Conservation (phyloP, 23 tunicate species). For the Halocynthia aurantium region DNA sequence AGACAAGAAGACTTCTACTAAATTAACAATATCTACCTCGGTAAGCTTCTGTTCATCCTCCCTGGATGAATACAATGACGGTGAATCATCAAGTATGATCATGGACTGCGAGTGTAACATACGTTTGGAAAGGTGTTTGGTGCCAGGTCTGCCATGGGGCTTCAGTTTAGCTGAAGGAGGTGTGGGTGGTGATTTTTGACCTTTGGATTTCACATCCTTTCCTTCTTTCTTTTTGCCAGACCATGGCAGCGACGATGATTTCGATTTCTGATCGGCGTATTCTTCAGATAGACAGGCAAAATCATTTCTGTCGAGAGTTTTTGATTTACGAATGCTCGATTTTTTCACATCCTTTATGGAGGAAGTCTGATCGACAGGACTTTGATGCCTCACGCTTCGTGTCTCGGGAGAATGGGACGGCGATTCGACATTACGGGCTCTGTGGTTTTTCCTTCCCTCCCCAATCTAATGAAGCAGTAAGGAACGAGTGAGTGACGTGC, state of each 20-base stretch:
- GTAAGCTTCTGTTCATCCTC: background rate
- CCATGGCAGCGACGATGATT: constrained; percentile 11
- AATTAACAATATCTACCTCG: background rate
- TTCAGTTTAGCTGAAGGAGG: constrained; percentile 18
- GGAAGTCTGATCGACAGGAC: background rate
- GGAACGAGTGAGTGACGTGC: no score
- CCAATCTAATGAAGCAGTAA: no score
- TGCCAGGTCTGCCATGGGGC: background rate
- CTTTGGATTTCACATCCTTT: constrained; percentile 4
- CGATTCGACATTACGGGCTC: no score
- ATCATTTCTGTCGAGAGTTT: constrained; percentile 4
- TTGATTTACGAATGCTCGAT: constrained; percentile 9
- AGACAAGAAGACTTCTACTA: background rate
- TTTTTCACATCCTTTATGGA: background rate
- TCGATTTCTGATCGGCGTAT: background rate
- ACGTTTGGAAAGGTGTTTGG: constrained; percentile 4
- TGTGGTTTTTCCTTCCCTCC: no score
- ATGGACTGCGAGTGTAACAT: constrained; percentile 50
- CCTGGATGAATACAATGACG: background rate
- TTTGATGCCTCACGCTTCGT: background rate
- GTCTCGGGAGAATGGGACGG: background rate
- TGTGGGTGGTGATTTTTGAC: constrained; percentile 16
- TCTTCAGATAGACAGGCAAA: background rate
- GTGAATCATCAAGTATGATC: constrained; percentile 27
- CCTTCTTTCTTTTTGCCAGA: background rate